phyloP scores from a whole-genome alignment of 2,113 vertebrate species.

The Lathamus discolor region DNA sequence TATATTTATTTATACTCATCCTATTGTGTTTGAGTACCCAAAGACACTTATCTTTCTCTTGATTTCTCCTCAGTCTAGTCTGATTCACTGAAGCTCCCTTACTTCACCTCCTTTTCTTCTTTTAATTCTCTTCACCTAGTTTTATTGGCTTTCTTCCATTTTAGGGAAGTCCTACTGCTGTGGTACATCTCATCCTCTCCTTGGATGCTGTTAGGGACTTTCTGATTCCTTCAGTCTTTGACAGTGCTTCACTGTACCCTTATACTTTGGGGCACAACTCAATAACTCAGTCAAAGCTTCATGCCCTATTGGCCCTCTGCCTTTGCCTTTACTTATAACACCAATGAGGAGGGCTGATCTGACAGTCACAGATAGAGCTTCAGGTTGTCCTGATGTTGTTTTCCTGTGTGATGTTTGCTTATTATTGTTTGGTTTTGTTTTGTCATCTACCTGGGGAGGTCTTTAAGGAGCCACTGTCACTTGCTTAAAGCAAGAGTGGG shows the following conservation, averaged over 20 bases:
- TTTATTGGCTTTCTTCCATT: neutral
- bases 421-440: neutral
- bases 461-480: neutral
- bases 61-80: neutral
- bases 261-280: neutral
- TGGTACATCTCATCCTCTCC: neutral
- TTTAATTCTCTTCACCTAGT: neutral
- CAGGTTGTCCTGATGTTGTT: neutral
- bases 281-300: neutral
- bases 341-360: neutral
- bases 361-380: neutral
- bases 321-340: neutral
- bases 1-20: neutral
- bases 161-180: neutral
- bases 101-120: neutral
- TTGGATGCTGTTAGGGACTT: neutral
- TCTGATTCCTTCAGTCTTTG: neutral
- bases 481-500: neutral
- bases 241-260: neutral
- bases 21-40: neutral
- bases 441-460: neutral
- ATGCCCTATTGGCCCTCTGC: neutral
- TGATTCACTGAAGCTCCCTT: neutral
- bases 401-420: neutral
- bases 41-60: neutral